Percentiles rank a stretch among this genome's conserved stretches.
phyloP scores from a whole-genome alignment of 1,140 invertebrate genomes.

The Trichomalopsis sarcophagae region DNA sequence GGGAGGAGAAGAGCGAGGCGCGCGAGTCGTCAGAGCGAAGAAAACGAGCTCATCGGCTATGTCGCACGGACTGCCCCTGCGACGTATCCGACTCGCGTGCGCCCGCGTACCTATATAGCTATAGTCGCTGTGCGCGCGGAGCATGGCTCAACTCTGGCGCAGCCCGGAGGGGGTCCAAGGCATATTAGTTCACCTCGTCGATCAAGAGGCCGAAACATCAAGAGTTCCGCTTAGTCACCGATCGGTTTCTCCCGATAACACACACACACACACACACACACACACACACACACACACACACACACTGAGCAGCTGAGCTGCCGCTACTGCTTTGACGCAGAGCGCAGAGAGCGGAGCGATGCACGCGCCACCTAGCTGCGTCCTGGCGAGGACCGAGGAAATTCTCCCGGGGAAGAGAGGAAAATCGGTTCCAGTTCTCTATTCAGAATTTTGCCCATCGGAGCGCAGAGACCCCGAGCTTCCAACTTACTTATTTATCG shows the following conservation, averaged over 20 bases:
- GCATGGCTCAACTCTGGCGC: background rate
- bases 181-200: constrained; percentile 32
- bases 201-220: constrained; percentile 57
- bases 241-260: constrained; percentile 11
- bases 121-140: too few relatives aligned
- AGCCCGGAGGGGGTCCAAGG: background rate
- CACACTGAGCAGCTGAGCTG: too few relatives aligned
- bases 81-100: constrained; percentile 23
- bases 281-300: background rate
- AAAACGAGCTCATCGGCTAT: background rate
- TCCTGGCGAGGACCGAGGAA: background rate
- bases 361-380: too few relatives aligned
- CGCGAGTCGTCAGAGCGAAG: background rate
- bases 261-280: background rate
- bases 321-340: background rate
- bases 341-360: background rate
- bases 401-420: background rate
- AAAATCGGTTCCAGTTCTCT: background rate
- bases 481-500: background rate
- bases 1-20: too few relatives aligned
- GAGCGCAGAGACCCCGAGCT: too few relatives aligned
- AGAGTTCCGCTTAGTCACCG: constrained; percentile 40
- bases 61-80: background rate
- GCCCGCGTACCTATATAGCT: too few relatives aligned
- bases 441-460: background rate